These are phyloP conservation scores for Julus scanicus DNA, from an alignment of 2,888 invertebrate species.

Conservation along the genomic window DNA sequence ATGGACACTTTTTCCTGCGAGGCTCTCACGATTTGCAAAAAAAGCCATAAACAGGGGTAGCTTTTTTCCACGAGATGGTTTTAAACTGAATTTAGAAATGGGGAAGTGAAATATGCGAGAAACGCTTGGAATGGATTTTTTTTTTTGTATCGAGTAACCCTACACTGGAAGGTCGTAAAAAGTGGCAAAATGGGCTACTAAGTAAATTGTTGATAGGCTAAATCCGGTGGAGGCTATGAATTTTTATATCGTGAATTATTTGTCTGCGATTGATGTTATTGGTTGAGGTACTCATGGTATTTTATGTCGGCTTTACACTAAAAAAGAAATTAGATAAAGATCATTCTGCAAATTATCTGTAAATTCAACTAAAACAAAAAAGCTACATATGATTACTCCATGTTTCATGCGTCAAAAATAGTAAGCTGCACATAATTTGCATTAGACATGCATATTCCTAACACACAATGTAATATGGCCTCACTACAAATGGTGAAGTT, in stretches of 20 bases:
- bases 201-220: slow-evolving; percentile 28
- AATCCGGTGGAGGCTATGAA: slow-evolving; percentile 6
- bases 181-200: background rate
- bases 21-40: background rate
- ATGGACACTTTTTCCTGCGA: background rate
- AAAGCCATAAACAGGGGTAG: background rate
- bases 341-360: background rate
- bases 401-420: too few relatives aligned
- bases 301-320: too few relatives aligned
- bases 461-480: background rate
- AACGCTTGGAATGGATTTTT: slow-evolving; percentile 9
- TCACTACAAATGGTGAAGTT: background rate
- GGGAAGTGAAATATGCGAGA: background rate
- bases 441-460: too few relatives aligned
- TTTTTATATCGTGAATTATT: background rate
- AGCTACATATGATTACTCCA: too few relatives aligned
- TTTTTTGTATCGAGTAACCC: background rate
- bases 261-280: background rate
- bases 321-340: too few relatives aligned
- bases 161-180: background rate
- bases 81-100: background rate
- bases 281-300: too few relatives aligned
- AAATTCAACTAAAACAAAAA: too few relatives aligned
- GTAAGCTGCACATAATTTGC: too few relatives aligned
- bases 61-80: background rate